A percentile compares a stretch with the other conserved stretches of the same genome.
phyloP scores from a whole-genome alignment of 2,888 invertebrate genomes.

The Ernsta delagoae region DNA sequence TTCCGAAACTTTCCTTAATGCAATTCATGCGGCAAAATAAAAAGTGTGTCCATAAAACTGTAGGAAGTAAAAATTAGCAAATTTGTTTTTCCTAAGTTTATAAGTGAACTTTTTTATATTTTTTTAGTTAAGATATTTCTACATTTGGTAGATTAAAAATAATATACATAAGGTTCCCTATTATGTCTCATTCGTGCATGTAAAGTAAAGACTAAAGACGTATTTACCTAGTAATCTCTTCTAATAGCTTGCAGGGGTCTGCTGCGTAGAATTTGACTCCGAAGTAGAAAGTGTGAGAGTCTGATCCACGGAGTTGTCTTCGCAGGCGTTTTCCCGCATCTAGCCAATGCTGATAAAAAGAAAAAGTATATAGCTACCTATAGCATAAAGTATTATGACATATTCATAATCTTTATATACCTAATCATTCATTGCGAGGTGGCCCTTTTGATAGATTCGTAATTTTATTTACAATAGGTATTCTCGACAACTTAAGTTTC shows the following conservation, averaged over 20 bases:
- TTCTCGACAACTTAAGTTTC: no score
- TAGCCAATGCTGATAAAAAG: constrained; percentile 92
- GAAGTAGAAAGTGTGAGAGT: constrained; percentile 95
- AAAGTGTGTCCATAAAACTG: background rate
- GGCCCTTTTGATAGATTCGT: no score
- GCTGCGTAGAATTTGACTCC: constrained; percentile 99
- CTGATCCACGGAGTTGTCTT: constrained; percentile 92
- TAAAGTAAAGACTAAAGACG: no score
- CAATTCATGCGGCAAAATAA: background rate
- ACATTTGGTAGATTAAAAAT: no score
- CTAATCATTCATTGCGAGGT: no score
- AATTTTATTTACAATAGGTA: no score
- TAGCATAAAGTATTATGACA: no score
- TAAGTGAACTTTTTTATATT: no score
- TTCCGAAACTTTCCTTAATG: constrained; percentile 4
- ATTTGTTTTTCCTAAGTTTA: background rate
- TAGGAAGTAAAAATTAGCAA: background rate
- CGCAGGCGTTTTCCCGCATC: constrained; percentile 95
- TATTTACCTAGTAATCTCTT: constrained; percentile 96
- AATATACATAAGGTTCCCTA: no score
- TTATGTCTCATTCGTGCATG: no score
- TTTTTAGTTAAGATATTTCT: no score
- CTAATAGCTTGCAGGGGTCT: constrained; percentile 97
- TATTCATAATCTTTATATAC: background rate
- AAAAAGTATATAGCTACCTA: background rate